A percentile compares a stretch with the other conserved stretches of the same genome.
Evolutionary conservation across 2,888 invertebrate genomes (phyloP).

Genomic region (Acanthosepion esculentum): DNA sequence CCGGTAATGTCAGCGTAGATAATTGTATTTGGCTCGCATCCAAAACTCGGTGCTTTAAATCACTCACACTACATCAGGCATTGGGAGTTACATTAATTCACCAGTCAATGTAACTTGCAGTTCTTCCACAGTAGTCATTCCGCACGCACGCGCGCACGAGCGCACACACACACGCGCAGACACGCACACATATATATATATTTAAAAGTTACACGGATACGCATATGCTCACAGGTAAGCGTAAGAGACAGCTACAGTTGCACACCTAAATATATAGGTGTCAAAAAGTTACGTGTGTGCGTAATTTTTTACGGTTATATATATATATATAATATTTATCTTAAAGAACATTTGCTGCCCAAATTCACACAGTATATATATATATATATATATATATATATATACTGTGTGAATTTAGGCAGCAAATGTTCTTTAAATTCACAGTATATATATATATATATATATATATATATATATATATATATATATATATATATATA

Average conservation of each 20-base stretch:
- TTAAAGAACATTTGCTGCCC: too few relatives aligned
- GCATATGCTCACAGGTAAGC: not conserved
- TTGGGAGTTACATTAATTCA: not conserved
- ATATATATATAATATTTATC: not conserved
- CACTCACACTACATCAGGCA: not conserved
- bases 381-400: too few relatives aligned
- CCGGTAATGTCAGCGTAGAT: not conserved
- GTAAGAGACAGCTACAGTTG: not conserved
- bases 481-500: not conserved
- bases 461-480: not conserved
- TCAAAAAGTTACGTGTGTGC: not conserved
- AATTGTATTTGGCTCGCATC: constrained; percentile 21
- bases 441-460: constrained; percentile 36
- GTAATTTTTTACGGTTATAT: not conserved
- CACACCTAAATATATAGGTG: not conserved
- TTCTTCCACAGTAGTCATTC: not conserved
- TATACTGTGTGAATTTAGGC: too few relatives aligned
- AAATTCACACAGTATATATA: too few relatives aligned
- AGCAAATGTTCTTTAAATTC: too few relatives aligned
- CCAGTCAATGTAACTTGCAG: not conserved
- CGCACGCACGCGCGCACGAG: not conserved
- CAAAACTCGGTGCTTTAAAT: not conserved
- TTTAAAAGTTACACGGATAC: not conserved
- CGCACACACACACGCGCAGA: not conserved
- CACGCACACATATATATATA: not conserved